Evolutionary conservation across 2,888 invertebrate species (phyloP), one percentile per base, ranked within the genome.

Genomic region (Temnothorax unifasciatus): DNA sequence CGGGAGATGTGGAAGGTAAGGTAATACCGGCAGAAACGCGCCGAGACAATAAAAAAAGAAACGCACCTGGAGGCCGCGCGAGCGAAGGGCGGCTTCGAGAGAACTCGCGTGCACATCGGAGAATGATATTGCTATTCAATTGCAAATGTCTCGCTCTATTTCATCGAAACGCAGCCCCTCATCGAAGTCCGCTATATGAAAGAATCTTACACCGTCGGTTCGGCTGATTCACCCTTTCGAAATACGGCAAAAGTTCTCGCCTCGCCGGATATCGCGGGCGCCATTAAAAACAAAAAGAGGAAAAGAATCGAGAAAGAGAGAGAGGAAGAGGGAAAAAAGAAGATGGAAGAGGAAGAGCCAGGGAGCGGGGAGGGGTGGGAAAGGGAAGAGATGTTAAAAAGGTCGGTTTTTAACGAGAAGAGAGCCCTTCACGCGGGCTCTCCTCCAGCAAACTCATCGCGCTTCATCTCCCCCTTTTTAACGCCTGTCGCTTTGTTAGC

Each of bases 131-230:
- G 79, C 63, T 87, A 83, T 89, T 82, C 83, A 73, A 21, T 73
- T 86, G 85, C 79, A 85, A 87, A 81, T 82, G 84, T 88, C 89
- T 87, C 85, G 84, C 81, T 85, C 86, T 89, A 82, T 89, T 86
- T 89, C 85, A 83, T 69, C 71, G 38, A 54, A 71, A 52, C 68
- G 74, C 74, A 44, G 13, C 64, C 83, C 81, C 85, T 84, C 74
- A 71, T 76, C 71, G 25, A 59, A 82, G 69, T 38, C 21, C 21
- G 34, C 0, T 34, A 82, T 21, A 74, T 83, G 84, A 89, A 77
- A 50, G 86, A 84, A 52, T 71, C 66, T 25, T 79, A 64, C 74
- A 75, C 74, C 82, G 84, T 85, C 89, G 21, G 34, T 88, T 85
- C 87, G 59, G 89, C 82, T 86, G 84, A 88, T 89, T 82, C 83